phyloP scores from a whole-genome alignment of 1,140 invertebrate species.

The Danaus plexippus region DNA sequence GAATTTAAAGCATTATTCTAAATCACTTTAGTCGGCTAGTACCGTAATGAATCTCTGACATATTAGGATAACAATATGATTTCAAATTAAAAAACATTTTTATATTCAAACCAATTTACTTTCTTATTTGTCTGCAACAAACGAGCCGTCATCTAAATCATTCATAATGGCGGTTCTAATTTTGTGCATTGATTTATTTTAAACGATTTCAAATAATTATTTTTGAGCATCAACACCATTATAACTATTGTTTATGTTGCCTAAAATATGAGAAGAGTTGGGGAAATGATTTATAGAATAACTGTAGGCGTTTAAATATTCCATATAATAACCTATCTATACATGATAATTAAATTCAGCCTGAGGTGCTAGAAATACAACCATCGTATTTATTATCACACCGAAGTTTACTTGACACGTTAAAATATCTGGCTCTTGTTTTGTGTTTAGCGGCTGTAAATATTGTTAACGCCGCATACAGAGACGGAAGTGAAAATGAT shows the following conservation, averaged over 20 bases:
- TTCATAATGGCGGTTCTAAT: constrained; percentile 54
- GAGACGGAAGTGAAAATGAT: constrained; percentile 21
- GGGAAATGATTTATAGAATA: constrained; percentile 40
- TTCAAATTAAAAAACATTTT: constrained; percentile 26
- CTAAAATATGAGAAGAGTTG: constrained; percentile 45
- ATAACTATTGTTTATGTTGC: constrained; percentile 60
- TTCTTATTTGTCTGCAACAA: constrained; percentile 45
- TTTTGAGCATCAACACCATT: constrained; percentile 57
- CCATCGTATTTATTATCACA: constrained; percentile 37
- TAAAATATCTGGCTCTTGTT: constrained; percentile 33
- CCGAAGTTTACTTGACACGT: constrained; percentile 40
- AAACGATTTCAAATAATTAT: constrained; percentile 63
- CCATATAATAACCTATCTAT: constrained; percentile 28
- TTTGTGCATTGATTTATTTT: constrained; percentile 63
- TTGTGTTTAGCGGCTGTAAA: constrained; percentile 40
- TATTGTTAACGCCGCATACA: constrained; percentile 44
- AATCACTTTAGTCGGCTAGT: too few relatives aligned
- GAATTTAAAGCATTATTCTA: too few relatives aligned
- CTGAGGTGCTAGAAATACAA: constrained; percentile 41
- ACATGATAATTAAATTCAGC: constrained; percentile 62
- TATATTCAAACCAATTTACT: constrained; percentile 29
- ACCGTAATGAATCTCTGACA: too few relatives aligned
- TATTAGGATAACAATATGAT: constrained; percentile 10
- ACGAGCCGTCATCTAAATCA: constrained; percentile 63
- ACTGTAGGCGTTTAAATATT: constrained; percentile 39